A percentile compares a stretch with the other conserved stretches of the same genome.
Evolutionary conservation across 2,113 vertebrate genomes (phyloP).

Genomic region (Cathartes aura): DNA sequence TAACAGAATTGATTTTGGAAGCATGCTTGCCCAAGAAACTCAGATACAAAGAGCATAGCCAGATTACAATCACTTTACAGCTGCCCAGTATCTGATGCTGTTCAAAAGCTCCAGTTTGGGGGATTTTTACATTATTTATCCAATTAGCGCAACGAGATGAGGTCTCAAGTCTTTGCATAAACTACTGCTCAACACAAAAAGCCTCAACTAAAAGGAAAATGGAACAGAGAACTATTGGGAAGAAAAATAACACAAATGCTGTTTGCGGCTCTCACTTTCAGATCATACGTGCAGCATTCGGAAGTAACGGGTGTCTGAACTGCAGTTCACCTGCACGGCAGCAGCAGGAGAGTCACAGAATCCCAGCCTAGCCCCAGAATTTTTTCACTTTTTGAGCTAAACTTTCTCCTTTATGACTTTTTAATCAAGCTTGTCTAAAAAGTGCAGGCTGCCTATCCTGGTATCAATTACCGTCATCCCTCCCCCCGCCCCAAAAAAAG

Average conservation of each 20-base stretch:
- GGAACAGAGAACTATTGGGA: fast-evolving
- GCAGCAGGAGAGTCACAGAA: background rate
- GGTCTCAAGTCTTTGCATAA: background rate
- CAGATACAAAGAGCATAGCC: background rate
- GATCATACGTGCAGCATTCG: fast-evolving
- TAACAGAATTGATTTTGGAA: background rate
- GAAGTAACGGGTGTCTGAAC: background rate
- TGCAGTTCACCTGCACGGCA: background rate
- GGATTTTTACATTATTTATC: background rate
- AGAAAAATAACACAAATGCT: background rate
- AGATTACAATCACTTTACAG: background rate
- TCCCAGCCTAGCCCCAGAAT: background rate
- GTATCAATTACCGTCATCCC: background rate
- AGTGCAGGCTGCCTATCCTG: background rate
- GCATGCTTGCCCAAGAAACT: background rate
- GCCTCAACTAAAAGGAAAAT: background rate
- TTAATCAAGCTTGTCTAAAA: background rate
- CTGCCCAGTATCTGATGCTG: background rate
- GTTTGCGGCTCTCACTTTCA: background rate
- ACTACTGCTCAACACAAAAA: background rate
- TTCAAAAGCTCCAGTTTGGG: background rate
- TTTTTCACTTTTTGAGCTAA: background rate
- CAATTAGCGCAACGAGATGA: background rate
- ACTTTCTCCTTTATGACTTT: background rate
- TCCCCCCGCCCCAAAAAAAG: fast-evolving